These are phyloP conservation scores for Protonibea diacanthus DNA, from an alignment of 2,797 vertebrate species.

Conservation along the genomic window DNA sequence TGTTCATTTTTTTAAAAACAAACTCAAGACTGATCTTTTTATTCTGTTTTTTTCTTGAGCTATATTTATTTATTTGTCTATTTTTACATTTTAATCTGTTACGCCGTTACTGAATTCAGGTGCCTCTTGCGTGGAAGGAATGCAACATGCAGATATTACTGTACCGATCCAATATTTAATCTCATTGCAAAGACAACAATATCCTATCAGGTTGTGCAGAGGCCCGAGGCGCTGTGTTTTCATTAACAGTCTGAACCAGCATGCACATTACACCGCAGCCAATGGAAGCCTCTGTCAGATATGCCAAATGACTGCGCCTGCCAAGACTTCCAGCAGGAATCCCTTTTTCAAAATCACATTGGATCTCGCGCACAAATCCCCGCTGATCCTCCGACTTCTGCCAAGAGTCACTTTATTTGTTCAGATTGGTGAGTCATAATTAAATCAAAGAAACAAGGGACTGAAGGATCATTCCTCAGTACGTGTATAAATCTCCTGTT, in stretches of 20 bases:
- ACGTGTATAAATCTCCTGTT: constrained; percentile 13
- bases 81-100: no score
- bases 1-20: no score
- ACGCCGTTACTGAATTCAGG: no score
- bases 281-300: constrained; percentile 5
- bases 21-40: no score
- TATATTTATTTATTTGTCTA: no score
- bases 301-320: constrained; percentile 36
- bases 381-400: constrained; percentile 41
- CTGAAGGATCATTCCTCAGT: constrained; percentile 14
- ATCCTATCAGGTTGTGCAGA: constrained; percentile 25
- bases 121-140: constrained; percentile 3
- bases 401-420: constrained; percentile 62
- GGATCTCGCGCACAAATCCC: constrained; percentile 46
- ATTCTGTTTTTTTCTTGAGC: no score
- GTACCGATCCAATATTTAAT: constrained; percentile 30
- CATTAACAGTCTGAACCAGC: constrained; percentile 44
- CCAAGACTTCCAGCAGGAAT: constrained; percentile 52
- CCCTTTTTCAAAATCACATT: constrained; percentile 42
- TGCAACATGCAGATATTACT: constrained; percentile 34
- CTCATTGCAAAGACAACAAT: constrained; percentile 44
- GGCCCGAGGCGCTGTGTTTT: constrained; percentile 41
- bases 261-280: constrained; percentile 29
- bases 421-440: constrained; percentile 59
- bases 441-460: constrained; percentile 49